Percentiles rank a stretch among this genome's conserved stretches.
These are phyloP conservation scores for Ectropis crepuscularia DNA, from an alignment of 2,888 invertebrate species.

Conservation along the genomic window DNA sequence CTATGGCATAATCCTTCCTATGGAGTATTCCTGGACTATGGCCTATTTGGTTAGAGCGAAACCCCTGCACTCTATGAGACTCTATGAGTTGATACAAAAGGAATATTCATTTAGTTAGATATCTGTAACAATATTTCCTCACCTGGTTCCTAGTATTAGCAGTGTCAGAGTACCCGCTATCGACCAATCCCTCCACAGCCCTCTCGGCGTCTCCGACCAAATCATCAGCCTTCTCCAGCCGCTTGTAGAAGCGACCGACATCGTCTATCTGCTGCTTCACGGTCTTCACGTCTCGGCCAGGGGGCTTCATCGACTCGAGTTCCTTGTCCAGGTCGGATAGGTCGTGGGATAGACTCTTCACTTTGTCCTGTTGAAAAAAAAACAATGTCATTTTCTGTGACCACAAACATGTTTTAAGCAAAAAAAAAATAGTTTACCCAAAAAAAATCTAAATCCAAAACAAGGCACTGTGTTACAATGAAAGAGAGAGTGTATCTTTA, in stretches of 20 bases:
- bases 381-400: neutral
- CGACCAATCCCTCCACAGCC: constrained; percentile 91
- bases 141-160: constrained; percentile 93
- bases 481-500: too few relatives aligned
- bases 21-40: too few relatives aligned
- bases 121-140: too few relatives aligned
- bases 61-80: too few relatives aligned
- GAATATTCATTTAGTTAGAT: too few relatives aligned
- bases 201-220: constrained; percentile 88
- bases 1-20: too few relatives aligned
- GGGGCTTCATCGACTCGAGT: constrained; percentile 92
- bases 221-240: constrained; percentile 87
- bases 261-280: constrained; percentile 94
- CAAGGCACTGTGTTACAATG: too few relatives aligned
- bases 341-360: constrained; percentile 91
- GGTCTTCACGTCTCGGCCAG: constrained; percentile 94
- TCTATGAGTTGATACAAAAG: too few relatives aligned
- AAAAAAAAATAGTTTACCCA: too few relatives aligned
- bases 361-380: constrained; percentile 86
- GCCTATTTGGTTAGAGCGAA: too few relatives aligned
- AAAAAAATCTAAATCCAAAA: too few relatives aligned
- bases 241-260: constrained; percentile 87
- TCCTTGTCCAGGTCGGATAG: constrained; percentile 92
- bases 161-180: constrained; percentile 93
- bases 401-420: neutral